Evolutionary conservation across 1,140 invertebrate genomes (phyloP).

Genomic region (Leptoteleia sp.): DNA sequence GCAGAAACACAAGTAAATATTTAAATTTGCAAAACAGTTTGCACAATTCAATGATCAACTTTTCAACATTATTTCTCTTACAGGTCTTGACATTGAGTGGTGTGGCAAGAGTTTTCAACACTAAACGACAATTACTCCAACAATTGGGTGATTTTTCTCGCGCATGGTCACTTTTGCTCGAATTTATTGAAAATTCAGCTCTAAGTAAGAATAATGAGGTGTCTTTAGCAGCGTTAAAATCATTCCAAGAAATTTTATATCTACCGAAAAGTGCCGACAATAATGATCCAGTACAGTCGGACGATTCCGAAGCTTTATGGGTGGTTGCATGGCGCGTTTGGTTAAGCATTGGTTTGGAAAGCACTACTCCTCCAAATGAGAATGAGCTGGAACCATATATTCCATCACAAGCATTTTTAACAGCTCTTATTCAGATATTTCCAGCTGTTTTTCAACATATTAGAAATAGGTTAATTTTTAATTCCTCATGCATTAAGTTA

Average conservation of each 20-base stretch:
- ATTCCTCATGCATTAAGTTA: too few relatives aligned
- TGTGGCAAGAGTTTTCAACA: slow-evolving; percentile 92
- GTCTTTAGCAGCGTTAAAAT: slow-evolving; percentile 96
- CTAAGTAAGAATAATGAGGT: slow-evolving; percentile 96
- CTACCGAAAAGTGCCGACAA: slow-evolving; percentile 81
- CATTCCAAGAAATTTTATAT: slow-evolving; percentile 96
- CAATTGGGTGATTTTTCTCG: slow-evolving; percentile 94
- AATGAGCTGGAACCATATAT: slow-evolving; percentile 86
- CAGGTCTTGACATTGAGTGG: slow-evolving; percentile 88
- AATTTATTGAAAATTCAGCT: slow-evolving; percentile 96
- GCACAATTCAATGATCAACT: too few relatives aligned
- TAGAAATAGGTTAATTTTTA: slow-evolving; percentile 89
- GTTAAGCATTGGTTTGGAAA: slow-evolving; percentile 91
- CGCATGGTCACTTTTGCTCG: slow-evolving; percentile 95
- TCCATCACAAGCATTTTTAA: slow-evolving; percentile 95
- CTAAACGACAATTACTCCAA: slow-evolving; percentile 92
- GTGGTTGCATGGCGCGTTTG: slow-evolving; percentile 91
- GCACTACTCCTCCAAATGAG: slow-evolving; percentile 85
- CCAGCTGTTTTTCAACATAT: slow-evolving; percentile 95
- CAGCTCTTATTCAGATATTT: slow-evolving; percentile 96
- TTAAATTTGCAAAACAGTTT: not conserved
- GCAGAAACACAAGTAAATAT: slow-evolving; percentile 94
- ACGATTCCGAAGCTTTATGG: slow-evolving; percentile 86
- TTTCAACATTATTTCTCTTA: slow-evolving; percentile 26
- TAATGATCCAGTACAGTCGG: slow-evolving; percentile 72